Percentiles rank a stretch among this genome's conserved stretches.
These are phyloP conservation scores for Pyrrhia umbra DNA, from an alignment of 2,888 invertebrate genomes.

Conservation along the genomic window DNA sequence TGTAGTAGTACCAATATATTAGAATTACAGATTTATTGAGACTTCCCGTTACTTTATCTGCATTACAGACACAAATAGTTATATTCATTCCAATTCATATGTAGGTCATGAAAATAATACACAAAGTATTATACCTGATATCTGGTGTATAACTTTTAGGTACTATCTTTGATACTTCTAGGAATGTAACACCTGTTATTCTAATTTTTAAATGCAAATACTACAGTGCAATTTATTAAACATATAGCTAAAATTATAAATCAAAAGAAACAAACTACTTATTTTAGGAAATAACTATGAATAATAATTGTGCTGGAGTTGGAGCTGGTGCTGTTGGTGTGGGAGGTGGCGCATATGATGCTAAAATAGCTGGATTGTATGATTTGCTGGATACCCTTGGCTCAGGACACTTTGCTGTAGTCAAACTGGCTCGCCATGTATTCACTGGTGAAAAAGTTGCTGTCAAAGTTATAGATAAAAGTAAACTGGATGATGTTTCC, in stretches of 20 bases:
- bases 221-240: no score
- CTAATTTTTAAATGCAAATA: no score
- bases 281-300: constrained; percentile 70
- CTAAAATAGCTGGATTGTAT: constrained; percentile 98
- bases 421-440: constrained; percentile 99
- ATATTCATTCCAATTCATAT: constrained; percentile 39
- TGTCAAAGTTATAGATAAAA: constrained; percentile 99
- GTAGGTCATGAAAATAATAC: constrained; percentile 66
- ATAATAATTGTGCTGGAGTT: constrained; percentile 83
- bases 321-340: constrained; percentile 75
- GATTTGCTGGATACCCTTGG: constrained; percentile 99
- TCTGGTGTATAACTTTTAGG: constrained; percentile 16
- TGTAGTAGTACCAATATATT: neutral
- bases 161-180: constrained; percentile 29
- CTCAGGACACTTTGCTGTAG: constrained; percentile 99
- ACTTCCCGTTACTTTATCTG: constrained; percentile 10
- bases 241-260: no score
- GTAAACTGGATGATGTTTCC: constrained; percentile 98
- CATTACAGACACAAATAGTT: neutral
- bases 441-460: constrained; percentile 99
- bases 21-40: neutral
- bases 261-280: neutral
- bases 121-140: constrained; percentile 56
- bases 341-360: constrained; percentile 92
- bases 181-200: neutral